Base-by-base conservation (phyloP, 2,113 vertebrate species). In the Oplegnathus fasciatus region DNA sequence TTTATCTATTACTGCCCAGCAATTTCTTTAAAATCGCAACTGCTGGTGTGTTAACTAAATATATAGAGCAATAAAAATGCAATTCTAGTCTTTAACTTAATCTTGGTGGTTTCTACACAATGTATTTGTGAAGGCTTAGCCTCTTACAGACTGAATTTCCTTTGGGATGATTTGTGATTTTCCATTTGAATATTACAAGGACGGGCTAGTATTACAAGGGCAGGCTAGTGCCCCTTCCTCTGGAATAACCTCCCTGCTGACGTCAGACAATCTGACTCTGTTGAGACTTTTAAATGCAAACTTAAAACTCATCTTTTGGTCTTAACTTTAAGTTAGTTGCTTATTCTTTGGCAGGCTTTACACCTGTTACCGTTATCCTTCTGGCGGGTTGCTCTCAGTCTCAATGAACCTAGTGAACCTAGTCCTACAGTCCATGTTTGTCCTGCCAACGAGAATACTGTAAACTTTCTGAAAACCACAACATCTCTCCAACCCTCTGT, bases 1-100 rank as follows among this genome's bases (percentile, higher is more conserved):
- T 58, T 46, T 62, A n/a, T n/a, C n/a, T n/a, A 73, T 54, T 40
- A 42, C 20, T 40, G 80, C 28, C 54, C 24, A 58, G 17, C 17
- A 32, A 30, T 61, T 70, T 60, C 30, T 30, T 65, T 22, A 66
- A 78, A 64, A 55, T 11, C 30, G 34, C 7, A 67, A 34, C 40
- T 22, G n/a, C 24, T 42, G 44, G 17, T 40, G 50, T 61, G 37
- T 20, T 71, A 26, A 48, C 65, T 84, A 34, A 6, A 37, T 37
- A 68, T 26, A 62, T 1, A 32, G 32, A 78, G 66, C 60, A 66
- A 70, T 28, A 22, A 67, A 76, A 74, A 66, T 26, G 2, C 32
- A 15, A 15, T 1, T 30, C 26, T 34, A 1, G 37, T 37, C 37
- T 78, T 71, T 37, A 40, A 24, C 2, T 65, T 42, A 24, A 34